These are phyloP conservation scores for Euzophera pinguis DNA, from an alignment of 2,888 invertebrate species.

Conservation along the genomic window DNA sequence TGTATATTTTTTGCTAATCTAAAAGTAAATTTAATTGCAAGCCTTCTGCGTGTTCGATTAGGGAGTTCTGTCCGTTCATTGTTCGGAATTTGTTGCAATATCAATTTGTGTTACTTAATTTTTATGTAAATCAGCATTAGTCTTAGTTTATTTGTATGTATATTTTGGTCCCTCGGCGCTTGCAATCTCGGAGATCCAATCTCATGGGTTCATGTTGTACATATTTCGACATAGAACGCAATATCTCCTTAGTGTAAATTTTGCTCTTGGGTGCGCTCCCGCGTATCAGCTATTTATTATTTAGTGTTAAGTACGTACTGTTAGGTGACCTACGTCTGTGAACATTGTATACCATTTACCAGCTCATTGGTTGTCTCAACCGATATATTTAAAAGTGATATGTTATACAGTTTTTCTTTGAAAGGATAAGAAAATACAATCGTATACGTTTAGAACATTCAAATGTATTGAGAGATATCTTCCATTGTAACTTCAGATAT, in stretches of 20 bases:
- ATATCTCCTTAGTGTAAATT: constrained; percentile 76
- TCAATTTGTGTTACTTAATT: constrained; percentile 69
- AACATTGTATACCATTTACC: constrained; percentile 76
- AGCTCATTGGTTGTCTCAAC: constrained; percentile 64
- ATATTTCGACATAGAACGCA: constrained; percentile 65
- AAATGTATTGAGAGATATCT: constrained; percentile 64
- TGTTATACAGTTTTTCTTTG: constrained; percentile 69
- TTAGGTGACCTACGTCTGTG: constrained; percentile 72
- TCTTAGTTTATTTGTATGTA: constrained; percentile 65
- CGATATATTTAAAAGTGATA: constrained; percentile 63
- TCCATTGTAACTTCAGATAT: constrained; percentile 74
- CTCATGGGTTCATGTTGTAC: constrained; percentile 65
- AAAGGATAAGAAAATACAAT: constrained; percentile 78
- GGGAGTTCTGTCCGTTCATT: constrained; percentile 40
- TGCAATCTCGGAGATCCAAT: constrained; percentile 76
- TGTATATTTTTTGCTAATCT: constrained; percentile 75
- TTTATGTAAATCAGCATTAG: constrained; percentile 71
- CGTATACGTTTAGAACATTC: constrained; percentile 85
- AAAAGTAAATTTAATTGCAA: constrained; percentile 37
- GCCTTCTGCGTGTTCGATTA: constrained; percentile 40
- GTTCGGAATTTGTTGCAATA: constrained; percentile 73
- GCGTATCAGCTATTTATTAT: constrained; percentile 77
- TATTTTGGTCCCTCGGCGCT: constrained; percentile 68
- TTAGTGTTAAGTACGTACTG: constrained; percentile 71
- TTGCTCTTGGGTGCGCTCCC: constrained; percentile 66